phyloP scores from a whole-genome alignment of 2,888 invertebrate species.

The Nezara viridula region DNA sequence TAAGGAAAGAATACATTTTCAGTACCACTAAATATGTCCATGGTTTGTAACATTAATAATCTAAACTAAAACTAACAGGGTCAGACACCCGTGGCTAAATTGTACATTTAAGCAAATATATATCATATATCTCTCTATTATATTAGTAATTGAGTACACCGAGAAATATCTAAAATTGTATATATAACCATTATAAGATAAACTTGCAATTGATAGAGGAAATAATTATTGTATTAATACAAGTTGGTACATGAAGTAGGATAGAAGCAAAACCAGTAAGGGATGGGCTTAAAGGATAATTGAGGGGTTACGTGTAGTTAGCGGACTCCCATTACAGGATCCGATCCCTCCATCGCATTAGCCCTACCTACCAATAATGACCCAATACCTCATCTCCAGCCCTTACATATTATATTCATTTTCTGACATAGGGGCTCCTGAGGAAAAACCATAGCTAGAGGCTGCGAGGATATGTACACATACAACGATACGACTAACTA shows the following conservation, averaged over 20 bases:
- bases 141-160: no score
- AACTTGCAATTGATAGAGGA: not conserved
- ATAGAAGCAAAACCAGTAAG: not conserved
- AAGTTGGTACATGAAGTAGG: not conserved
- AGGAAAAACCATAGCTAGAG: not conserved
- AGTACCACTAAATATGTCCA: no score
- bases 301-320: not conserved
- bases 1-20: no score
- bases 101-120: no score
- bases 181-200: no score
- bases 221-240: not conserved
- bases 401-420: not conserved
- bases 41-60: no score
- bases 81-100: no score
- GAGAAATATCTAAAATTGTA: no score
- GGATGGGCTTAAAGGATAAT: not conserved
- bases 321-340: not conserved
- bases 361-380: not conserved
- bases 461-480: not conserved
- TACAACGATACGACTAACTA: not conserved
- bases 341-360: not conserved
- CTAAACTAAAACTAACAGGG: no score
- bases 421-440: not conserved
- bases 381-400: not conserved
- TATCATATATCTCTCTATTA: no score